phyloP scores from a whole-genome alignment of 2,113 vertebrate genomes.

The Peromyscus californicus region DNA sequence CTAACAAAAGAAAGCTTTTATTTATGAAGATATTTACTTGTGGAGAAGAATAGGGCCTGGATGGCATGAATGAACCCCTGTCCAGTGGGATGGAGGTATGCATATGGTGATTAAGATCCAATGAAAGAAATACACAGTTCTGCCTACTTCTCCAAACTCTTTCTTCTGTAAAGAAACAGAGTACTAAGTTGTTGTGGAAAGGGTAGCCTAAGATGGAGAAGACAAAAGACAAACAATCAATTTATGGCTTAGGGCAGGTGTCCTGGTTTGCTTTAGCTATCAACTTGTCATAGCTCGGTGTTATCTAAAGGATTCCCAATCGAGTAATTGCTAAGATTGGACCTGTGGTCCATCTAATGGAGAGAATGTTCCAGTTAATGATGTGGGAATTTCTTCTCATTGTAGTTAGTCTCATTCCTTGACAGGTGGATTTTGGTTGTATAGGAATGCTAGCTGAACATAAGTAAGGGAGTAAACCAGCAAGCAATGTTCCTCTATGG shows the following conservation, averaged over 20 bases:
- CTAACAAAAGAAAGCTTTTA: neutral
- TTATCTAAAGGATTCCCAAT: neutral
- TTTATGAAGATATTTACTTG: neutral
- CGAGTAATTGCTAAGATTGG: neutral
- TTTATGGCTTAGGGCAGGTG: accelerated
- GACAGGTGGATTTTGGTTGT: neutral
- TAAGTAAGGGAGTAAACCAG: neutral
- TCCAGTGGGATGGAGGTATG: neutral
- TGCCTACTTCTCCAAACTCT: neutral
- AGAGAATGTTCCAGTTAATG: neutral
- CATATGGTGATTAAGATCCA: neutral
- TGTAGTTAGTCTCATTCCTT: neutral
- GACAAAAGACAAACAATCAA: neutral
- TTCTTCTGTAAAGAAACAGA: neutral
- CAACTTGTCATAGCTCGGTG: neutral
- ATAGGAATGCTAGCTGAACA: too few species aligned
- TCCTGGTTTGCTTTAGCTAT: neutral
- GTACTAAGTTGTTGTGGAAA: neutral
- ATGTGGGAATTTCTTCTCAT: neutral
- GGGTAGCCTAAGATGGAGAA: neutral
- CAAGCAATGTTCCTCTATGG: neutral
- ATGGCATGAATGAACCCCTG: too few species aligned
- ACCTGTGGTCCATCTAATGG: neutral
- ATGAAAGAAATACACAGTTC: neutral
- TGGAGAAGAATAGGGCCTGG: neutral